Percentiles rank a stretch among this genome's conserved stretches.
Conservation (phyloP, 2,797 vertebrate genomes). For the Sebastes miniatus region DNA sequence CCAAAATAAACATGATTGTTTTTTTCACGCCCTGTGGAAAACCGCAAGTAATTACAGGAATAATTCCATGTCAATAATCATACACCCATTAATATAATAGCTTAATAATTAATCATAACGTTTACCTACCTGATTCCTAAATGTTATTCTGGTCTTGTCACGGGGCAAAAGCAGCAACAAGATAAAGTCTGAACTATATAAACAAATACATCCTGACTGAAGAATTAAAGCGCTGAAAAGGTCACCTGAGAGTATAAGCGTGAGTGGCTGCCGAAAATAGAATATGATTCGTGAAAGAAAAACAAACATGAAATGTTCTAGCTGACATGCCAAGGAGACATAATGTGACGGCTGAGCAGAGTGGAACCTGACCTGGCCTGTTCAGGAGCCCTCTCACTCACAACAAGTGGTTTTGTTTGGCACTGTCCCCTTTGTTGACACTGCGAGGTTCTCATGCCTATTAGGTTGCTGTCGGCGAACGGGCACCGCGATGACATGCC, state of each 20-base stretch:
- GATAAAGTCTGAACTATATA: not conserved
- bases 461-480: conserved; percentile 56
- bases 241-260: not conserved
- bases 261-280: conserved; percentile 40
- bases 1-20: not conserved
- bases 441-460: conserved; percentile 63
- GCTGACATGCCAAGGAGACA: conserved; percentile 13
- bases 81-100: not conserved
- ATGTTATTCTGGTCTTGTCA: not conserved
- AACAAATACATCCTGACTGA: not conserved
- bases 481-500: conserved; percentile 27
- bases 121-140: not conserved
- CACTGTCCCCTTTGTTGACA: conserved; percentile 60
- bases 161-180: not conserved
- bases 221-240: not conserved
- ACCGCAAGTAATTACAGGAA: not conserved
- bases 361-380: conserved; percentile 51
- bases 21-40: not conserved
- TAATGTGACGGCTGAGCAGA: conserved; percentile 2
- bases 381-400: conserved; percentile 31
- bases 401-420: conserved; percentile 66
- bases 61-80: not conserved
- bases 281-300: not conserved
- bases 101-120: not conserved
- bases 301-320: conserved; percentile 20